These are phyloP conservation scores for Micromesistius poutassou DNA, from an alignment of 2,797 vertebrate species.

Conservation along the genomic window DNA sequence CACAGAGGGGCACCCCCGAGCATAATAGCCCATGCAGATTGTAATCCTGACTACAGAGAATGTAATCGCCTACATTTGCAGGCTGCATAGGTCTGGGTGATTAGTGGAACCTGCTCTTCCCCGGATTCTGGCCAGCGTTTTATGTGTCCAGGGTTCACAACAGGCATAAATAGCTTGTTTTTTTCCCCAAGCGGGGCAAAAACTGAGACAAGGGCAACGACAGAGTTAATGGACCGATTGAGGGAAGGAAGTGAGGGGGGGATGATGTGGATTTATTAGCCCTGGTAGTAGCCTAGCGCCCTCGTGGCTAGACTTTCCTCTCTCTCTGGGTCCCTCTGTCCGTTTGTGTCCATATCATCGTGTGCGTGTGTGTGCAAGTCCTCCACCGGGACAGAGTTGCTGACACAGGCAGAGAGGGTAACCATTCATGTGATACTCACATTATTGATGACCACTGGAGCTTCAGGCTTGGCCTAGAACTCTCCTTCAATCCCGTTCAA, in stretches of 20 bases:
- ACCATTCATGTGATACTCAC: slow-evolving; percentile 49
- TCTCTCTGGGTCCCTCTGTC: slow-evolving; percentile 28
- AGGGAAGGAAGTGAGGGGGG: slow-evolving; percentile 61
- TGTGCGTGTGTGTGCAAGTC: not conserved
- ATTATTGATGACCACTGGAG: slow-evolving; percentile 31
- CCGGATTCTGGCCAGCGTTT: not conserved
- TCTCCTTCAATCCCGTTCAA: not conserved
- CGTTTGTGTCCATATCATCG: not conserved
- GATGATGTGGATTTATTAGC: slow-evolving; percentile 46
- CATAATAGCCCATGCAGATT: not conserved
- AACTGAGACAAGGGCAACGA: not conserved
- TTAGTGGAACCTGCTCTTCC: not conserved
- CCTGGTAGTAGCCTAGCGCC: slow-evolving; percentile 28
- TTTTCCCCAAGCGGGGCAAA: not conserved
- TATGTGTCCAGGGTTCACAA: not conserved
- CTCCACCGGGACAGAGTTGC: slow-evolving; percentile 40
- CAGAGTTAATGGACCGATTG: slow-evolving; percentile 7
- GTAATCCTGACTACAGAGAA: not conserved
- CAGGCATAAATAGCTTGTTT: not conserved
- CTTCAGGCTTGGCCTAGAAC: slow-evolving; percentile 12
- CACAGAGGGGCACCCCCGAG: not conserved
- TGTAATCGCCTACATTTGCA: not conserved
- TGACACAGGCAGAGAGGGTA: slow-evolving; percentile 44
- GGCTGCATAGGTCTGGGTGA: not conserved
- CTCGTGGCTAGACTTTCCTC: slow-evolving; percentile 38